phyloP scores from a whole-genome alignment of 2,888 invertebrate species.

The Synanthedon myopaeformis region DNA sequence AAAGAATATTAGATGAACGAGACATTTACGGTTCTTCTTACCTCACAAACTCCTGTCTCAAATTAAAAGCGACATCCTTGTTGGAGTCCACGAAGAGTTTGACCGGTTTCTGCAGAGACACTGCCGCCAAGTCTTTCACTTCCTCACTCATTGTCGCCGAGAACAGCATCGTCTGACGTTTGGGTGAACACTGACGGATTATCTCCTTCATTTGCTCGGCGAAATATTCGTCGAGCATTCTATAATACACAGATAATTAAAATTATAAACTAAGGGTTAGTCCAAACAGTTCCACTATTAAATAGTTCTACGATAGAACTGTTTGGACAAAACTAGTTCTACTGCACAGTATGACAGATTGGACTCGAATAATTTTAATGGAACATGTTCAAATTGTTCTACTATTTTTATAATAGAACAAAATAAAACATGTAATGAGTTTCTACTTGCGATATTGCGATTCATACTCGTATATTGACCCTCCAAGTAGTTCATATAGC shows the following conservation, averaged over 20 bases:
- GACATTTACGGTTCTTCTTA: constrained; percentile 17
- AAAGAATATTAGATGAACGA: no score
- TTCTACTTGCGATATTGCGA: no score
- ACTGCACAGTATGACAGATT: no score
- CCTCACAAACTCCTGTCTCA: constrained; percentile 95
- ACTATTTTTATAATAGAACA: no score
- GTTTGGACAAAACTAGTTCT: no score
- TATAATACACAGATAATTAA: constrained; percentile 21
- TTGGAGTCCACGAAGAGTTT: constrained; percentile 96
- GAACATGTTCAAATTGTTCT: no score
- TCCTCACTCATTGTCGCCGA: constrained; percentile 99
- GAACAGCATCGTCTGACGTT: constrained; percentile 95
- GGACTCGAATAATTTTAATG: no score
- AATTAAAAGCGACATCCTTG: constrained; percentile 93
- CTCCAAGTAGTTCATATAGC: no score
- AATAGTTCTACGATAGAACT: no score
- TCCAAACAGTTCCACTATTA: no score
- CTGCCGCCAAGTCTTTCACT: constrained; percentile 93
- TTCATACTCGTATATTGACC: no score
- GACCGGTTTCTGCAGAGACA: constrained; percentile 92
- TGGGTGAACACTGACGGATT: constrained; percentile 89
- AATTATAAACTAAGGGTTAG: background rate
- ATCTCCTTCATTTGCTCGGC: constrained; percentile 99
- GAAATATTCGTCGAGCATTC: constrained; percentile 98
- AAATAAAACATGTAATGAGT: no score